Evolutionary conservation across 1,140 invertebrate species (phyloP).

Genomic region (Kradibia gibbosae): DNA sequence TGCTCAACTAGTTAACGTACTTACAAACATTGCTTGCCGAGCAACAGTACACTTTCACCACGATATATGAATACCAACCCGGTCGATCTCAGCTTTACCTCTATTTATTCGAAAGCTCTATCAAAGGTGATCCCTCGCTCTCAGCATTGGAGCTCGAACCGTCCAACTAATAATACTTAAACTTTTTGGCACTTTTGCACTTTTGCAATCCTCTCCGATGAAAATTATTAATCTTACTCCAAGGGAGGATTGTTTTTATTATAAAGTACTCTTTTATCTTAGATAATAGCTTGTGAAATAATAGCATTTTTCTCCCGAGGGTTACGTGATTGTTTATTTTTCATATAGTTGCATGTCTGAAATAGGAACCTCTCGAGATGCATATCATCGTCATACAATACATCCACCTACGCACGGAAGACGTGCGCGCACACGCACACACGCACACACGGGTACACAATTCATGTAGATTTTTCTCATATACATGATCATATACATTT

Average conservation of each 20-base stretch:
- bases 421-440: not conserved
- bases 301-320: constrained; percentile 32
- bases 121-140: not conserved
- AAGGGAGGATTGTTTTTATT: not conserved
- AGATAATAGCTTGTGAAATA: constrained; percentile 45
- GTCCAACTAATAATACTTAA: constrained; percentile 23
- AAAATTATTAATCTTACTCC: not conserved
- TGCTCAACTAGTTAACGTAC: not conserved
- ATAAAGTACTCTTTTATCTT: constrained; percentile 34
- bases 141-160: constrained; percentile 3
- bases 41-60: constrained; percentile 16
- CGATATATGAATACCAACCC: not conserved
- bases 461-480: too few relatives aligned
- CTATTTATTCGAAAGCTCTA: not conserved
- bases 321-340: constrained; percentile 39
- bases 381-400: constrained; percentile 23
- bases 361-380: constrained; percentile 28
- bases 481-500: too few relatives aligned
- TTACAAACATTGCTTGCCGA: not conserved
- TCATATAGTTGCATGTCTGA: constrained; percentile 39
- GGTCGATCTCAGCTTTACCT: not conserved
- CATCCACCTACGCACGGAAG: too few relatives aligned
- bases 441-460: not conserved
- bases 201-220: not conserved
- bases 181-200: constrained; percentile 43